phyloP scores from a whole-genome alignment of 2,113 vertebrate species.

The Pterophyllum scalare region DNA sequence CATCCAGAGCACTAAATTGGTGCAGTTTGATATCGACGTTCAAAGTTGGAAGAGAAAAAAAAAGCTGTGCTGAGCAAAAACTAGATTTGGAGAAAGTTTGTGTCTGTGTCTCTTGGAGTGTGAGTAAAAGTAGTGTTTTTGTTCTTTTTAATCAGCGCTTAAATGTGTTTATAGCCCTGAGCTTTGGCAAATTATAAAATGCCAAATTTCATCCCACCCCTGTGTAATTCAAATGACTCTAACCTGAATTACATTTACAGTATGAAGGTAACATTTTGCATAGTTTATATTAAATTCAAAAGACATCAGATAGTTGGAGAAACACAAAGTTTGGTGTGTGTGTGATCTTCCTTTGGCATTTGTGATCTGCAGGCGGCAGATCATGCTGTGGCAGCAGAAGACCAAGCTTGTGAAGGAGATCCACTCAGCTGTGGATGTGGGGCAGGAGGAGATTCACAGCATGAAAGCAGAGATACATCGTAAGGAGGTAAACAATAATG shows the following conservation, averaged over 20 bases:
- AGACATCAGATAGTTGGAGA: neutral
- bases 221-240: fast-evolving
- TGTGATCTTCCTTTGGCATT: too few relatives aligned
- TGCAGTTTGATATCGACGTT: too few relatives aligned
- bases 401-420: constrained; percentile 89
- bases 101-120: too few relatives aligned
- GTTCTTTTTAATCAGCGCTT: too few relatives aligned
- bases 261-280: neutral
- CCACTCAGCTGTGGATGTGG: constrained; percentile 75
- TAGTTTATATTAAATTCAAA: fast-evolving
- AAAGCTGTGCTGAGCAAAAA: too few relatives aligned
- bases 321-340: neutral
- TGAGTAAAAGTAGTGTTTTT: too few relatives aligned
- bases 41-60: too few relatives aligned
- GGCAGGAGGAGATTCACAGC: constrained; percentile 79
- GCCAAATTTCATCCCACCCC: fast-evolving
- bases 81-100: too few relatives aligned
- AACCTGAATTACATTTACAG: neutral
- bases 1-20: too few relatives aligned
- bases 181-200: neutral
- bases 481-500: constrained; percentile 91
- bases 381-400: constrained; percentile 95
- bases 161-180: too few relatives aligned
- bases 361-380: constrained; percentile 82
- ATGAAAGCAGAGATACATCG: constrained; percentile 91